Evolutionary conservation across 2,113 vertebrate genomes (phyloP).

Genomic region (Brachirus orientalis): DNA sequence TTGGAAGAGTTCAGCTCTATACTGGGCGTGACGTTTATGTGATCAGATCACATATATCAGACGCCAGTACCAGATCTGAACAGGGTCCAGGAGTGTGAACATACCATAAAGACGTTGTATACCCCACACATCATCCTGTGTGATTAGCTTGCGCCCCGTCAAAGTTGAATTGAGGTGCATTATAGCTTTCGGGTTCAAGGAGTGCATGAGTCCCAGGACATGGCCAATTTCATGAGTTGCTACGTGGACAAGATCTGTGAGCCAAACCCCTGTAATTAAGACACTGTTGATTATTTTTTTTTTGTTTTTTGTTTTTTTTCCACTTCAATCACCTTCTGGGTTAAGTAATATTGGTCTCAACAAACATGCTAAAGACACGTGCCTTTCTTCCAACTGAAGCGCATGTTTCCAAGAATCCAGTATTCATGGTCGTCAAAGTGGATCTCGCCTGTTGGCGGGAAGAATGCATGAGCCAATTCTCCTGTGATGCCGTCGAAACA

Average conservation of each 20-base stretch:
- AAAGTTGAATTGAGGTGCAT: slow-evolving; percentile 97
- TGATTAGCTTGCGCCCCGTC: slow-evolving; percentile 90
- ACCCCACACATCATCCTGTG: slow-evolving; percentile 97
- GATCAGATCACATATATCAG: not conserved
- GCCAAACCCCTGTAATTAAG: slow-evolving; percentile 89
- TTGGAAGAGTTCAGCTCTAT: no score
- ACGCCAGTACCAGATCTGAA: no score
- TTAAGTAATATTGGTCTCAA: slow-evolving; percentile 8
- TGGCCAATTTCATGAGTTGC: slow-evolving; percentile 97
- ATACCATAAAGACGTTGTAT: slow-evolving; percentile 93
- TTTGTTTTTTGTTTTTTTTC: slow-evolving; percentile 4
- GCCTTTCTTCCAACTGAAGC: slow-evolving; percentile 98
- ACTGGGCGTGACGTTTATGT: no score
- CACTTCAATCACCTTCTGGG: slow-evolving; percentile 1
- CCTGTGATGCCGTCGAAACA: slow-evolving; percentile 97
- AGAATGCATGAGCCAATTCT: slow-evolving; percentile 96
- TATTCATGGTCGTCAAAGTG: slow-evolving; percentile 96
- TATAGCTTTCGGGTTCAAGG: slow-evolving; percentile 87
- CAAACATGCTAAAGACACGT: slow-evolving; percentile 39
- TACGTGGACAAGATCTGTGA: slow-evolving; percentile 95
- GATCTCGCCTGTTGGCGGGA: slow-evolving; percentile 93
- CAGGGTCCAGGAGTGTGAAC: slow-evolving; percentile 51
- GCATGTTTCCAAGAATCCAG: slow-evolving; percentile 95
- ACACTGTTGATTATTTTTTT: slow-evolving; percentile 25
- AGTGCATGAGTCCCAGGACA: slow-evolving; percentile 95